These are phyloP conservation scores for Passer domesticus DNA, from an alignment of 2,113 vertebrate species.

Conservation along the genomic window DNA sequence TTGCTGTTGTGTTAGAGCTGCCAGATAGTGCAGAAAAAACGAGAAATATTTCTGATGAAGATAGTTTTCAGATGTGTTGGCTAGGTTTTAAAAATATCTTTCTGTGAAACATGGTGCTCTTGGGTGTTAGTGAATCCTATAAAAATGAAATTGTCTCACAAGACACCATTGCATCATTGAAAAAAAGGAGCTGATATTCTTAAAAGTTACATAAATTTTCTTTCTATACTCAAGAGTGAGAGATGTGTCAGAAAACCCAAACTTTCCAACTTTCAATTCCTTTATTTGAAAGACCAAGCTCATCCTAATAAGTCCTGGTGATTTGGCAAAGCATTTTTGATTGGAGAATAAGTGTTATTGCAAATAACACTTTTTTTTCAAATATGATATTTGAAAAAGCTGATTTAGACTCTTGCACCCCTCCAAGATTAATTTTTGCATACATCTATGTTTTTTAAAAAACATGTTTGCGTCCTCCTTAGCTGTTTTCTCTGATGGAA, in stretches of 20 bases:
- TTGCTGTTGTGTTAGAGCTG: neutral
- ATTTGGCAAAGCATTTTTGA: neutral
- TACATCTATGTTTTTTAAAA: neutral
- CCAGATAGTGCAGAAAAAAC: neutral
- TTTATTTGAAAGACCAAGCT: neutral
- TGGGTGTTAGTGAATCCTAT: neutral
- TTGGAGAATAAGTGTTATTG: neutral
- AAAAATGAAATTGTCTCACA: neutral
- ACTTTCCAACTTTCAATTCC: neutral
- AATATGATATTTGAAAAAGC: neutral
- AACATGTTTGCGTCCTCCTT: fast-evolving
- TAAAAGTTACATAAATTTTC: neutral
- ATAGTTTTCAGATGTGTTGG: neutral
- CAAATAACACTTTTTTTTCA: neutral
- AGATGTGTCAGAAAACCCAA: neutral
- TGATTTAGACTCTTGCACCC: neutral
- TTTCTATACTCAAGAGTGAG: neutral
- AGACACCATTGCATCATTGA: neutral
- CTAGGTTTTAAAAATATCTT: neutral
- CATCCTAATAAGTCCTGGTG: neutral
- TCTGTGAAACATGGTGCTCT: neutral
- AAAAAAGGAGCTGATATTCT: neutral
- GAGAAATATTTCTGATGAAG: neutral
- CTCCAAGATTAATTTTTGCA: neutral
- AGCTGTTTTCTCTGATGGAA: neutral